A percentile compares a stretch with the other conserved stretches of the same genome.
Evolutionary conservation across 2,888 invertebrate species (phyloP).

Genomic region (Cephonodes hylas): DNA sequence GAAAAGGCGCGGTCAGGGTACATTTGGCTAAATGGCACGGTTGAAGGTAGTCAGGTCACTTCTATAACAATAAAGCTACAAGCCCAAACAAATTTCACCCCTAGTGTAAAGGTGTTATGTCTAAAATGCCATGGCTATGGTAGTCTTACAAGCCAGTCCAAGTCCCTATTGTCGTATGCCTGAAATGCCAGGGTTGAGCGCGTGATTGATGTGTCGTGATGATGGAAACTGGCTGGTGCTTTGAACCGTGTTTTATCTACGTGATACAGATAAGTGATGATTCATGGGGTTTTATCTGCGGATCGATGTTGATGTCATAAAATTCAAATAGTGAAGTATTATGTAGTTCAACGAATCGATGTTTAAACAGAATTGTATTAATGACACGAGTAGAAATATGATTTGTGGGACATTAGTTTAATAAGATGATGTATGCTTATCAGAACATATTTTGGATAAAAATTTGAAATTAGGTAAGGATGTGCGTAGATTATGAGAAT

Average conservation of each 20-base stretch:
- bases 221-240: constrained; percentile 36
- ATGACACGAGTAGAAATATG: too few species aligned
- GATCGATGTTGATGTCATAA: not conserved
- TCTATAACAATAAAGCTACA: constrained; percentile 28
- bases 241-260: constrained; percentile 30
- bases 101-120: constrained; percentile 28
- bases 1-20: constrained; percentile 29
- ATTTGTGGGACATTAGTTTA: too few species aligned
- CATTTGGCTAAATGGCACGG: constrained; percentile 59
- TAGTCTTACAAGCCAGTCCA: constrained; percentile 32
- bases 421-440: too few species aligned
- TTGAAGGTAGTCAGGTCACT: constrained; percentile 54
- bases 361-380: not conserved
- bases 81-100: constrained; percentile 20
- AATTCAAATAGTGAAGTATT: not conserved
- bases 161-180: constrained; percentile 43
- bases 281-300: constrained; percentile 22
- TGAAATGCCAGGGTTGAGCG: constrained; percentile 55
- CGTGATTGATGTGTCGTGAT: constrained; percentile 46
- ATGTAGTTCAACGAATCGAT: not conserved
- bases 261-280: constrained; percentile 5
- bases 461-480: too few species aligned
- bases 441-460: too few species aligned
- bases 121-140: constrained; percentile 26
- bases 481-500: too few species aligned